Evolutionary conservation across 2,113 vertebrate genomes (phyloP), one percentile per base, ranked within the genome.

Genomic region (Marmota monax): DNA sequence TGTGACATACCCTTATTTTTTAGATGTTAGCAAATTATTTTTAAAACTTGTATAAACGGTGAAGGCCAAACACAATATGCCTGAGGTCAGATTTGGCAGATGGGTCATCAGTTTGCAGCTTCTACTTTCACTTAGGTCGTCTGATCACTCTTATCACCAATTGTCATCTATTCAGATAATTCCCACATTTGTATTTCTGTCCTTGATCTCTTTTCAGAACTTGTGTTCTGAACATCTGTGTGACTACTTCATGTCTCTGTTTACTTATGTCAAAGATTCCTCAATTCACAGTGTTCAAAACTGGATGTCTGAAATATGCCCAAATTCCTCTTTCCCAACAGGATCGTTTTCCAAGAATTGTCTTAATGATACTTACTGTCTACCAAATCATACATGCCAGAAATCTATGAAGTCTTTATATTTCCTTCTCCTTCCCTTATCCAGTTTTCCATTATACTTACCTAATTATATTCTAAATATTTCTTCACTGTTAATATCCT

Each of bases 401-500:
- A 89, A 89, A 73, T 94, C 45, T 92, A 14, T 73, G 58, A 65
- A 20, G 72, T 92, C 58, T 67, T 63, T 91, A 10, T 12, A 73
- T n/a, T 61, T 51, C 29, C n/a, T 11, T 25, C 37, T 67, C 23
- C 87, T 34, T 39, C 53, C 39, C 78, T 80, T 80, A 37, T 27
- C 56, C 85, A 37, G 0, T 95, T 70, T 5, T 18, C 76, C 16
- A 11, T 58, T 70, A 7, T 79, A 9, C 45, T 94, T 76, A 63
- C 48, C 34, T 70, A 70, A 5, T 83, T 84, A 58, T 65, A 65
- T 88, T 80, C 22, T 72, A 45, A 84, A 12, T 80, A 53, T 79
- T 53, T 88, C 42, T 84, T 94, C 39, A 80, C 34, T 42, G 22
- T 92, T 80, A 79, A 6, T 20, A 34, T 74, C 25, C 39, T 9